Evolutionary conservation across 2,113 vertebrate genomes (phyloP).

Genomic region (Trematocara unimaculatum): DNA sequence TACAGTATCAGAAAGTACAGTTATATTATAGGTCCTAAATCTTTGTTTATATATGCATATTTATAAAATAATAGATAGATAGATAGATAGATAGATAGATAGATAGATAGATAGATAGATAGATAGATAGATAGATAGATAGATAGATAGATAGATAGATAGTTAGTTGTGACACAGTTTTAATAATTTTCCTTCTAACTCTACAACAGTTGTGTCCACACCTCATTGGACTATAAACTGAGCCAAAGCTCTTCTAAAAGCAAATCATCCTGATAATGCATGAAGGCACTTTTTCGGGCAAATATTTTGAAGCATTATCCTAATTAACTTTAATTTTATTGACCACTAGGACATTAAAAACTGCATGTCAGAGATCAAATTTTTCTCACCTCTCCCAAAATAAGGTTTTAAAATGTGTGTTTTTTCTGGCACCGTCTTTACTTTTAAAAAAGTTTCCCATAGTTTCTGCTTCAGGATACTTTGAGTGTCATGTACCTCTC

Average conservation of each 20-base stretch:
- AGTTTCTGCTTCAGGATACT: background rate
- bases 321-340: background rate
- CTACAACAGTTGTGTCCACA: background rate
- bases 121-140: too few relatives aligned
- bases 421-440: rapidly evolving
- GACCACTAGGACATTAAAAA: background rate
- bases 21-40: background rate
- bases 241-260: background rate
- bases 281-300: background rate
- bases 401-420: background rate
- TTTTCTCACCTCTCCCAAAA: background rate
- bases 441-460: background rate
- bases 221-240: background rate
- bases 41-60: background rate
- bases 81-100: too few relatives aligned
- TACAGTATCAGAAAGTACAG: background rate
- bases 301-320: rapidly evolving
- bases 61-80: background rate
- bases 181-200: background rate
- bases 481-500: background rate
- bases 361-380: rapidly evolving
- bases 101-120: background rate
- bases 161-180: background rate
- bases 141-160: background rate
- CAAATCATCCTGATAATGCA: too few relatives aligned